These are phyloP conservation scores for Pholis gunnellus DNA, from an alignment of 2,113 vertebrate species.

Conservation along the genomic window DNA sequence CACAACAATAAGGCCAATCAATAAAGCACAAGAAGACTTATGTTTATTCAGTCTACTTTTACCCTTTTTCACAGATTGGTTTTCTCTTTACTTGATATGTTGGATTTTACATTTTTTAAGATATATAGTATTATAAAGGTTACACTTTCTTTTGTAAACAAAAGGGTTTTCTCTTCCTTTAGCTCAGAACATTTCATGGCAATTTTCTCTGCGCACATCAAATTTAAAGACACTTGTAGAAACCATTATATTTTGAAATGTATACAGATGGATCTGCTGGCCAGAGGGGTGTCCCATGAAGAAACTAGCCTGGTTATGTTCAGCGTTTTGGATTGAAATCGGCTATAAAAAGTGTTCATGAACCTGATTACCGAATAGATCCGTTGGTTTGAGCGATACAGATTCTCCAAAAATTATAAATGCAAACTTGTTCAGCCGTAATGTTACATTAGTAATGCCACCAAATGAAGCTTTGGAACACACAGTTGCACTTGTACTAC, in stretches of 20 bases:
- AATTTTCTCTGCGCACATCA: not conserved
- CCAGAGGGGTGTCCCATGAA: not conserved
- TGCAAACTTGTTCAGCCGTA: too few relatives aligned
- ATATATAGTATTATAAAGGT: not conserved
- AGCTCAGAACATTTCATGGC: not conserved
- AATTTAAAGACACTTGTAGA: not conserved
- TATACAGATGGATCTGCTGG: not conserved
- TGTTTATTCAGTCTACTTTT: not conserved
- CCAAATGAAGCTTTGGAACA: too few relatives aligned
- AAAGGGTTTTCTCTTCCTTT: not conserved
- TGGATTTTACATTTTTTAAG: not conserved
- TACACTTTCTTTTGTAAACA: not conserved
- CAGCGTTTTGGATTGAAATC: not conserved
- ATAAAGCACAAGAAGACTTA: not conserved
- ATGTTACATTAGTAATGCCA: too few relatives aligned
- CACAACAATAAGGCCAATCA: constrained; percentile 25
- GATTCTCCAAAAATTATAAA: too few relatives aligned
- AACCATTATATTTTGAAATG: not conserved
- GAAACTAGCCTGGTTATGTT: not conserved
- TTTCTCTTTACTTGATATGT: not conserved
- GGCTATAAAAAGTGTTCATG: too few relatives aligned
- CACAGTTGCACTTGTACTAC: not conserved
- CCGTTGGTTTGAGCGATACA: too few relatives aligned
- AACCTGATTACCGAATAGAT: too few relatives aligned
- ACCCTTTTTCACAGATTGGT: not conserved